These are phyloP conservation scores for Cancer borealis DNA, from an alignment of 2,888 invertebrate species.

Conservation along the genomic window DNA sequence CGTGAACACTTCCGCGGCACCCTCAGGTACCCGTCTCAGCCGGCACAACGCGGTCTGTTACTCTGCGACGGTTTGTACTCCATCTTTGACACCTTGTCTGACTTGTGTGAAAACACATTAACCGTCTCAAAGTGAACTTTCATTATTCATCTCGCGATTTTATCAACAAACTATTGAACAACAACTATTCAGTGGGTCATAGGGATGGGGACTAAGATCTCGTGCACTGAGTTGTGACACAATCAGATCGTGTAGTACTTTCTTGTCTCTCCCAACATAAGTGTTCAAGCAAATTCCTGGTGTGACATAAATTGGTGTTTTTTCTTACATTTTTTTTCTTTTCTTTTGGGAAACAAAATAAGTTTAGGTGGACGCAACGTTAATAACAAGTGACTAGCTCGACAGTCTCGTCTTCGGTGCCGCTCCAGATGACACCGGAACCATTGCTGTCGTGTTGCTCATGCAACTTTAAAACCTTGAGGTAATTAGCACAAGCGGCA, in stretches of 20 bases:
- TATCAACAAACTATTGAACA: neutral
- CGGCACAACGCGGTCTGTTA: constrained; percentile 7
- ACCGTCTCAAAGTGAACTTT: neutral
- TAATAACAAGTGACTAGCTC: neutral
- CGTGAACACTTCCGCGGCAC: constrained; percentile 36
- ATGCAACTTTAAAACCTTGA: constrained; percentile 12
- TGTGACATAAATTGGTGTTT: neutral
- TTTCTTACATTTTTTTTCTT: neutral
- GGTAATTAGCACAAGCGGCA: constrained; percentile 6
- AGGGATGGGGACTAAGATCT: neutral
- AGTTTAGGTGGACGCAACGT: neutral
- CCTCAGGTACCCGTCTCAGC: neutral
- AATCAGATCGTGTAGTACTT: neutral
- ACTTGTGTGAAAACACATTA: neutral
- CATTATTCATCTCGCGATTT: neutral
- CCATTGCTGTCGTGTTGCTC: neutral
- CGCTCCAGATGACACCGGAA: neutral
- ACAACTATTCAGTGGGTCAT: neutral
- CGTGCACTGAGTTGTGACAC: neutral
- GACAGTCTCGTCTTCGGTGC: neutral
- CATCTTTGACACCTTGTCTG: neutral
- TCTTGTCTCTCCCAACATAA: neutral
- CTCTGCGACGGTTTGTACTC: constrained; percentile 8
- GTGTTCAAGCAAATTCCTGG: neutral
- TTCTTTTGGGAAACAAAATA: neutral